phyloP scores from a whole-genome alignment of 2,888 invertebrate genomes.

The Napeogenes sylphis region DNA sequence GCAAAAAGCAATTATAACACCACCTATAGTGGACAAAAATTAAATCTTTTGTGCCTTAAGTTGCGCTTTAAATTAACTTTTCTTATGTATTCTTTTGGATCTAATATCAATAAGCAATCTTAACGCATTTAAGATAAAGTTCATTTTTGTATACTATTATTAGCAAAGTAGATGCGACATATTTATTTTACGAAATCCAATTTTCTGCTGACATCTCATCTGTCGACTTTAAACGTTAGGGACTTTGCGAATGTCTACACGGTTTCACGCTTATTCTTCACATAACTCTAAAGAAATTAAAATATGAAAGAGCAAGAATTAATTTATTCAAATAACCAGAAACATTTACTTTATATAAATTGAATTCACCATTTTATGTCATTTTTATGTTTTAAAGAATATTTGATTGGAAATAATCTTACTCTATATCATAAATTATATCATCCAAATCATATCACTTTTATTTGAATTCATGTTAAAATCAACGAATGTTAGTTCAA shows the following conservation, averaged over 20 bases:
- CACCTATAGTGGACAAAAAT: constrained; percentile 59
- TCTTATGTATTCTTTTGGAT: constrained; percentile 46
- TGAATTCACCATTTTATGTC: not conserved
- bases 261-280: constrained; percentile 69
- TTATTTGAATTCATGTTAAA: not conserved
- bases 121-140: constrained; percentile 34
- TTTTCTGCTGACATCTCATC: constrained; percentile 77
- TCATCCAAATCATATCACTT: no score
- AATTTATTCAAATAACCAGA: constrained; percentile 10
- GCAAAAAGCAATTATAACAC: constrained; percentile 50
- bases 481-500: not conserved
- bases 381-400: not conserved
- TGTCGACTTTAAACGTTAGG: constrained; percentile 74
- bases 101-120: constrained; percentile 34
- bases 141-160: constrained; percentile 41
- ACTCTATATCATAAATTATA: not conserved
- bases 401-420: not conserved
- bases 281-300: constrained; percentile 39
- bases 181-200: constrained; percentile 78
- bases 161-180: constrained; percentile 68
- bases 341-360: not conserved
- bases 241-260: constrained; percentile 66
- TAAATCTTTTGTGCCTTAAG: constrained; percentile 66
- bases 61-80: constrained; percentile 71
- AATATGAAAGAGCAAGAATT: constrained; percentile 23